These are phyloP conservation scores for Cheumatopsyche charites DNA, from an alignment of 1,140 invertebrate genomes.

Conservation along the genomic window DNA sequence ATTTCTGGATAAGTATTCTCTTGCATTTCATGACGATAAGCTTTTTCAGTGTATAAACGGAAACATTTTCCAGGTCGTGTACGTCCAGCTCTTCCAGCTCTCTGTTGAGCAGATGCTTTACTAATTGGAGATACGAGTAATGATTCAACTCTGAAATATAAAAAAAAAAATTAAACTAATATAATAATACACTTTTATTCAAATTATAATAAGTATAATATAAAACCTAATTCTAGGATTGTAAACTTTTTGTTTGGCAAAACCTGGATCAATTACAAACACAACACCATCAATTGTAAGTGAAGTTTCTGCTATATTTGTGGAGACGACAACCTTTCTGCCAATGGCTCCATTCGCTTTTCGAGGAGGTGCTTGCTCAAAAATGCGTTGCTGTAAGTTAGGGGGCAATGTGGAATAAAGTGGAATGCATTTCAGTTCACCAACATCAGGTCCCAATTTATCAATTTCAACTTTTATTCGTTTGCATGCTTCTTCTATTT, in stretches of 20 bases:
- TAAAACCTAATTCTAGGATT: conserved; percentile 88
- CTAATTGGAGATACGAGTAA: conserved; percentile 97
- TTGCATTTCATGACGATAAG: conserved; percentile 99
- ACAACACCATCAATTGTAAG: conserved; percentile 99
- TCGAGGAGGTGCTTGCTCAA: conserved; percentile 92
- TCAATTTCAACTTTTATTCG: conserved; percentile 96
- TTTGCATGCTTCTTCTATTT: conserved; percentile 99
- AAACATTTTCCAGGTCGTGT: conserved; percentile 98
- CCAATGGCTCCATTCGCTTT: conserved; percentile 95
- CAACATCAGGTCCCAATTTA: conserved; percentile 94
- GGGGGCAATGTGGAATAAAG: conserved; percentile 98
- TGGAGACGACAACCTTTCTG: conserved; percentile 96
- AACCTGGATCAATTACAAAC: conserved; percentile 99
- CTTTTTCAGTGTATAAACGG: conserved; percentile 97
- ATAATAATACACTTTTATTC: neutral
- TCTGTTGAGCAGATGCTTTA: conserved; percentile 98
- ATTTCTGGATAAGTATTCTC: conserved; percentile 99
- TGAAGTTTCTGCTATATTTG: conserved; percentile 99
- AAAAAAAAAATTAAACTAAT: neutral
- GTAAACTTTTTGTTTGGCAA: conserved; percentile 99
- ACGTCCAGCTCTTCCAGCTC: conserved; percentile 95
- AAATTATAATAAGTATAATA: neutral
- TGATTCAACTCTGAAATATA: conserved; percentile 82
- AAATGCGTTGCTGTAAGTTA: conserved; percentile 96
- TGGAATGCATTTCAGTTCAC: conserved; percentile 98